Base-by-base conservation (phyloP, 2,888 invertebrate genomes). In the Balanococcus diminutus region DNA sequence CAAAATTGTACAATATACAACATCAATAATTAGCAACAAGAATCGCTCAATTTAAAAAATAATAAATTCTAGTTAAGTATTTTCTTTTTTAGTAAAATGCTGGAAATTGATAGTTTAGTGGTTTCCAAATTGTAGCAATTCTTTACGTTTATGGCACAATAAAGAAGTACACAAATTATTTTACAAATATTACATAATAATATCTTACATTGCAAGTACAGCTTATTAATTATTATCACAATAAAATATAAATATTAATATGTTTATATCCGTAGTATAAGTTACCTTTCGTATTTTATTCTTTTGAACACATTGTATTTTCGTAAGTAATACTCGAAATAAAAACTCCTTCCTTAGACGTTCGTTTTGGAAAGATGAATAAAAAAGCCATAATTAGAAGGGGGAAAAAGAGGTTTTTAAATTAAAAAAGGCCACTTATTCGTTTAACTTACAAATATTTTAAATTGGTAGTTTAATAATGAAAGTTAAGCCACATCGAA, bases 161-260 rank as follows among this genome's bases (percentile, higher is more conserved):
- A 32, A 67, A 14, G 28, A 67, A 67, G 67, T 51, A 51, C 67
- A 67, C 31, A 67, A 25, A 75, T 75, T 36, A 75, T 75, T 75
- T 31, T 75, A 75, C 75, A 75, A 75, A 32, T 28, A 25, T 4
- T 67, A 67, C 61, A n/a, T 9, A 67, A n/a, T 28, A 56, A 31
- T 28, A 67, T 67, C 31, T 67, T 75, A 75, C 32, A 75, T 32
- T 32, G 36, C 16, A 14, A 72, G 16, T 32, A 75, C 9, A 75
- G 75, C 75, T 75, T 75, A 75, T 75, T 75, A 75, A 75, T 75
- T 75, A 75, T 75, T 75, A 75, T 75, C 75, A 75, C 75, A 75
- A 75, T 75, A 75, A 32, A 75, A 6, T 75, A 75, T 75, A 32
- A 75, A 75, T 67, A 67, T 25, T 67, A 8, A 8, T 14, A 51